Evolutionary conservation across 1,140 invertebrate species (phyloP).

Genomic region (Copidosoma floridanum): DNA sequence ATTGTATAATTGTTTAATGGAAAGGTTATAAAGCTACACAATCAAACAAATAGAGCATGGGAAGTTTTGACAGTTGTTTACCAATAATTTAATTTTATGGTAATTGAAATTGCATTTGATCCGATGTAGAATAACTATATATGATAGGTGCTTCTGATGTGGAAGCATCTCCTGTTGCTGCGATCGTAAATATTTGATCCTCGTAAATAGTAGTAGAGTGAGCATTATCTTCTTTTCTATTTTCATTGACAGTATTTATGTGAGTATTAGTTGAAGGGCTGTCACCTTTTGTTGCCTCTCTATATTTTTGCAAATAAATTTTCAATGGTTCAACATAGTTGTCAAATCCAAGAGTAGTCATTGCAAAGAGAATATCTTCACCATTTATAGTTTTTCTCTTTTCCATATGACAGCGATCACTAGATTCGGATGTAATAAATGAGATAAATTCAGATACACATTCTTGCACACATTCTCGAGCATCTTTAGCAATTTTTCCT

Average conservation of each 20-base stretch:
- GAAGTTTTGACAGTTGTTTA: too few species aligned
- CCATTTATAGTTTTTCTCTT: slow-evolving; percentile 99
- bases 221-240: slow-evolving; percentile 42
- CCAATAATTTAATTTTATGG: too few species aligned
- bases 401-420: slow-evolving; percentile 94
- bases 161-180: slow-evolving; percentile 45
- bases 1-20: too few species aligned
- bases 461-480: slow-evolving; percentile 98
- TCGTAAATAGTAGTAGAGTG: slow-evolving; percentile 45
- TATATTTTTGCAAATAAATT: slow-evolving; percentile 94
- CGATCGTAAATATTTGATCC: slow-evolving; percentile 53
- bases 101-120: slow-evolving; percentile 56
- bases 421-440: slow-evolving; percentile 98
- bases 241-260: slow-evolving; percentile 40
- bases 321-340: slow-evolving; percentile 98
- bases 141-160: slow-evolving; percentile 54
- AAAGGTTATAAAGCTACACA: too few species aligned
- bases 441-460: slow-evolving; percentile 99
- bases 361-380: slow-evolving; percentile 96
- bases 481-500: slow-evolving; percentile 99
- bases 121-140: slow-evolving; percentile 50
- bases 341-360: slow-evolving; percentile 96
- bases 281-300: slow-evolving; percentile 70
- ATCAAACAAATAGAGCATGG: too few species aligned
- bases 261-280: slow-evolving; percentile 39